Conservation (phyloP, 2,113 vertebrate species). For the Dissostichus mawsoni region DNA sequence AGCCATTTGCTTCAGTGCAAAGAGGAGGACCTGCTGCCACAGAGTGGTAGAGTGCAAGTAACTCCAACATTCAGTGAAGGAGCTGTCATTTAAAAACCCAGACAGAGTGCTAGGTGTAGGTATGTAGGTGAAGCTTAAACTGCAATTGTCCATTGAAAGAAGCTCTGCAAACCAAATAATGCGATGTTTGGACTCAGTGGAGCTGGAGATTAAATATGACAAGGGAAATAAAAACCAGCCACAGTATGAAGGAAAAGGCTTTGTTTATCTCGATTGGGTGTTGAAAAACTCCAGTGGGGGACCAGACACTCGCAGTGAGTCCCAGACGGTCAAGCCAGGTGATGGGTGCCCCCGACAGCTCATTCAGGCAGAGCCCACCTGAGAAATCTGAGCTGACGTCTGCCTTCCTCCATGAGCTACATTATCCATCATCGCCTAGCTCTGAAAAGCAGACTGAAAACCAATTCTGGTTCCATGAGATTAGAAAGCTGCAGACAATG, state of each 20-base stretch:
- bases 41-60: neutral
- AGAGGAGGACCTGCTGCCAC: slow-evolving; percentile 1
- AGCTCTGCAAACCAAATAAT: neutral
- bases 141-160: neutral
- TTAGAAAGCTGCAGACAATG: slow-evolving; percentile 38
- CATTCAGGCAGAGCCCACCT: slow-evolving; percentile 50
- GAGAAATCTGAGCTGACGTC: slow-evolving; percentile 57
- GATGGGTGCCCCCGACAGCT: slow-evolving; percentile 36
- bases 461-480: slow-evolving; percentile 55
- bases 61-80: neutral
- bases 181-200: neutral
- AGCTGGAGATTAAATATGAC: slow-evolving; percentile 17
- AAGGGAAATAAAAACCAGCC: slow-evolving; percentile 27
- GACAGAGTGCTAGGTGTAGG: neutral
- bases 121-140: neutral
- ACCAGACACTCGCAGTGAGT: slow-evolving; percentile 12
- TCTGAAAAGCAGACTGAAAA: slow-evolving; percentile 50
- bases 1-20: neutral
- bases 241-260: neutral
- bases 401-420: slow-evolving; percentile 46
- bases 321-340: neutral
- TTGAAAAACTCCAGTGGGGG: slow-evolving; percentile 1
- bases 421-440: slow-evolving; percentile 63
- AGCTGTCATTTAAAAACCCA: neutral
- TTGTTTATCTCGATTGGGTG: slow-evolving; percentile 22